A percentile compares a stretch with the other conserved stretches of the same genome.
These are phyloP conservation scores for silkworm (Bombyx mori) DNA, from an alignment of 1,140 invertebrate species.

Conservation along the genomic window DNA sequence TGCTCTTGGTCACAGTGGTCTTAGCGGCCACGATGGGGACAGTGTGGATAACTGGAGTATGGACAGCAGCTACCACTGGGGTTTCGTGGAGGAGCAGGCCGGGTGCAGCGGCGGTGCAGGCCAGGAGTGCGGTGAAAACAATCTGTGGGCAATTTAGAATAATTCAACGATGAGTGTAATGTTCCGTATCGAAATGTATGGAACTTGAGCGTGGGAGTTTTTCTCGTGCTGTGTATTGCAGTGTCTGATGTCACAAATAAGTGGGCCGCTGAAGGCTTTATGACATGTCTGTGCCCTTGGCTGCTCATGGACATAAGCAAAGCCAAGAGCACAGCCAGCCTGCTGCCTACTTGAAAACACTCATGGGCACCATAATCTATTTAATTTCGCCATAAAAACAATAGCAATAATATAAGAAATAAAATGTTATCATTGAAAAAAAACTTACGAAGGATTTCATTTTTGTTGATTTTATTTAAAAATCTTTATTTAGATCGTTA, in stretches of 20 bases:
- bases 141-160: slow-evolving; percentile 31
- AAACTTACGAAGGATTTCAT: slow-evolving; percentile 64
- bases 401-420: too few relatives aligned
- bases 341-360: too few relatives aligned
- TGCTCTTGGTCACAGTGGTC: slow-evolving; percentile 9
- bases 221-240: too few relatives aligned
- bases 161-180: neutral
- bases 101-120: slow-evolving; percentile 68
- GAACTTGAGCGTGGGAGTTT: too few relatives aligned
- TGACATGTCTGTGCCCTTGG: too few relatives aligned
- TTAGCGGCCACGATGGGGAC: slow-evolving; percentile 15
- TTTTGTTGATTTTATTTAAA: slow-evolving; percentile 4
- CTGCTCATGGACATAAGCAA: too few relatives aligned
- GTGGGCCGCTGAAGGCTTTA: too few relatives aligned
- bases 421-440: neutral
- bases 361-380: too few relatives aligned
- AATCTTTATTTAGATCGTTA: neutral
- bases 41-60: slow-evolving; percentile 46
- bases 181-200: neutral
- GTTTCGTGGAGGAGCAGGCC: slow-evolving; percentile 55
- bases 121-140: slow-evolving; percentile 67
- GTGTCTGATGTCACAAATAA: too few relatives aligned
- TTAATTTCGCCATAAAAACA: too few relatives aligned
- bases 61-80: slow-evolving; percentile 49
- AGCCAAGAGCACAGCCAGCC: too few relatives aligned